phyloP scores from a whole-genome alignment of 2,797 vertebrate species.

The Carapus acus region DNA sequence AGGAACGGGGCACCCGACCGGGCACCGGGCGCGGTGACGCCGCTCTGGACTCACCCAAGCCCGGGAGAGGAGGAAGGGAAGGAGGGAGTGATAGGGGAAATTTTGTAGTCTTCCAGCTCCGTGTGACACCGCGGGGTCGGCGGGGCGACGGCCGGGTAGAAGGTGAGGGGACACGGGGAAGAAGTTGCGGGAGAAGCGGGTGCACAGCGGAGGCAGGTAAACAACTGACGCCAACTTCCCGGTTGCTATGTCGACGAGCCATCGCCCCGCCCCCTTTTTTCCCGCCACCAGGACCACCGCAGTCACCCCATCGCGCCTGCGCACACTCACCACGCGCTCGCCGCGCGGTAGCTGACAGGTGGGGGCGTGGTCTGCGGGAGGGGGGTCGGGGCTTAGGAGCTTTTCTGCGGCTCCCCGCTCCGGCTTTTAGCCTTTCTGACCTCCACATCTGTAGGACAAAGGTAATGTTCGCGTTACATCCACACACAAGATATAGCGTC shows the following conservation, averaged over 20 bases:
- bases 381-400: slow-evolving; percentile 87
- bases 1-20: slow-evolving; percentile 45
- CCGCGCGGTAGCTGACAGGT: slow-evolving; percentile 79
- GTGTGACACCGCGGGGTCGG: slow-evolving; percentile 42
- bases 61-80: slow-evolving; percentile 7
- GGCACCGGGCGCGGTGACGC: slow-evolving; percentile 9
- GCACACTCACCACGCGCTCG: slow-evolving; percentile 88
- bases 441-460: slow-evolving; percentile 99
- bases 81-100: no score
- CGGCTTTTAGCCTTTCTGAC: slow-evolving; percentile 98
- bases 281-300: slow-evolving; percentile 37
- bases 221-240: slow-evolving; percentile 64
- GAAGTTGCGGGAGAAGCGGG: slow-evolving; percentile 39
- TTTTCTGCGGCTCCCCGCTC: slow-evolving; percentile 89
- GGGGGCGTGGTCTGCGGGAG: slow-evolving; percentile 39
- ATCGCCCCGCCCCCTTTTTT: slow-evolving; percentile 51
- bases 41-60: not conserved
- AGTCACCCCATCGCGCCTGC: slow-evolving; percentile 21
- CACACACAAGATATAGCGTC: slow-evolving; percentile 24
- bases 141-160: slow-evolving; percentile 24
- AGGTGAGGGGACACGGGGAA: not conserved
- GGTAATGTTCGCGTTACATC: slow-evolving; percentile 83
- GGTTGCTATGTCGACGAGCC: slow-evolving; percentile 82
- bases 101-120: no score
- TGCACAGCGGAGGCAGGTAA: slow-evolving; percentile 57